These are phyloP conservation scores for Acleris holmiana DNA, from an alignment of 2,888 invertebrate genomes.

Conservation along the genomic window DNA sequence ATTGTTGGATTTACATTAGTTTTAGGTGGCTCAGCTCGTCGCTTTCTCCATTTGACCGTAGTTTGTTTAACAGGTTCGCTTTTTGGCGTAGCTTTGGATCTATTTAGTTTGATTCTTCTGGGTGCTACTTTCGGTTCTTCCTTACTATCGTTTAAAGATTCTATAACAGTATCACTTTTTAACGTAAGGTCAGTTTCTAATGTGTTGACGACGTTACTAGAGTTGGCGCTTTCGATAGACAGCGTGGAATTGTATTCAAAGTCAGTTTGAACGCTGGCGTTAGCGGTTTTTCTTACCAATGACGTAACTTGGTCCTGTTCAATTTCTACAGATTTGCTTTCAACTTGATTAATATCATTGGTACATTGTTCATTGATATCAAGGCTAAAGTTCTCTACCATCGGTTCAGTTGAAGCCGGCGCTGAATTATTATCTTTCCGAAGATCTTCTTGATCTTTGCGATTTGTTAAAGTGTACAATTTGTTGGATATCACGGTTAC, in stretches of 20 bases:
- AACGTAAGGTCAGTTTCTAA: constrained; percentile 33
- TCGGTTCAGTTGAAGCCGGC: not conserved
- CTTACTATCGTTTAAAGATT: constrained; percentile 27
- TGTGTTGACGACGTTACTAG: constrained; percentile 50
- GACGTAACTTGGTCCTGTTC: constrained; percentile 13
- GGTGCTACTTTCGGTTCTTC: constrained; percentile 41
- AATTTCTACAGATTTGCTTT: constrained; percentile 7
- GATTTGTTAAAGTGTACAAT: not conserved
- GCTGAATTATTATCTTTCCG: not conserved
- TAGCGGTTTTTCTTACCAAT: constrained; percentile 41
- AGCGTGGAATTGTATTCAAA: constrained; percentile 23
- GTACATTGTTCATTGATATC: not conserved
- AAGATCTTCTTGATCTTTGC: not conserved
- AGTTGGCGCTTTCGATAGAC: constrained; percentile 32
- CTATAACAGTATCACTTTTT: not conserved
- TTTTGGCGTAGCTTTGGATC: not conserved
- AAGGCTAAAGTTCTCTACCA: not conserved
- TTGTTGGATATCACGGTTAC: not conserved
- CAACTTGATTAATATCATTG: not conserved
- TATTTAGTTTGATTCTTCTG: constrained; percentile 21
- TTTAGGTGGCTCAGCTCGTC: constrained; percentile 35
- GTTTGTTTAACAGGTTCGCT: not conserved
- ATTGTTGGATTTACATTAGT: not conserved
- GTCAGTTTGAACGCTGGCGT: constrained; percentile 55
- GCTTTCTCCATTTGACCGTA: constrained; percentile 55